Evolutionary conservation across 1,140 invertebrate species (phyloP).

Genomic region (Phymastichus coffea): DNA sequence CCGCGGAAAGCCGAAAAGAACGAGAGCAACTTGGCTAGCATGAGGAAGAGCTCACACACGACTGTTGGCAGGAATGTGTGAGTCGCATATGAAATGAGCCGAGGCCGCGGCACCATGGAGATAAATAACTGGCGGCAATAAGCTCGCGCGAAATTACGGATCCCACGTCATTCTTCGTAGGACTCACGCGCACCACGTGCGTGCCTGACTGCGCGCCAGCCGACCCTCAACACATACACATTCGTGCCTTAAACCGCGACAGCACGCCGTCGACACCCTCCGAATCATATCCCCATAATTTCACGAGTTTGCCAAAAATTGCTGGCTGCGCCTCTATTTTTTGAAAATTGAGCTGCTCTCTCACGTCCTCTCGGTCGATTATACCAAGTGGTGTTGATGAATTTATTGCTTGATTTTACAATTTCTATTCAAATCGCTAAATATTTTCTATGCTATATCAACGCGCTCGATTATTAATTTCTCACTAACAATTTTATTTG

Average conservation of each 20-base stretch:
- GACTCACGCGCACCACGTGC: neutral
- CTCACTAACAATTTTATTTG: too few relatives aligned
- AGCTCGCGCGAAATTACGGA: slow-evolving; percentile 40
- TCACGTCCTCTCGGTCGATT: too few relatives aligned
- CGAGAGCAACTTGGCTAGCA: too few relatives aligned
- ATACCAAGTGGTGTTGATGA: too few relatives aligned
- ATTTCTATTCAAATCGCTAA: neutral
- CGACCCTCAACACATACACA: neutral
- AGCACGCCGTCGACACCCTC: neutral
- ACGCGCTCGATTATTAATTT: too few relatives aligned
- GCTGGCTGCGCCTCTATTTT: too few relatives aligned
- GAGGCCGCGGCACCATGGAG: slow-evolving; percentile 26
- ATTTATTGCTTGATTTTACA: slow-evolving; percentile 14
- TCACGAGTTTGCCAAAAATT: neutral
- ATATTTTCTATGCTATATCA: too few relatives aligned
- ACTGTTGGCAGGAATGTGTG: too few relatives aligned
- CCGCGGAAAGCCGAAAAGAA: too few relatives aligned
- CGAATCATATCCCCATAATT: slow-evolving; percentile 18
- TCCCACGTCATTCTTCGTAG: slow-evolving; percentile 28
- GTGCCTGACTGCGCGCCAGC: neutral
- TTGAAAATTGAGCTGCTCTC: too few relatives aligned
- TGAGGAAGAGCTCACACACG: too few relatives aligned
- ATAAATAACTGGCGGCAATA: slow-evolving; percentile 43
- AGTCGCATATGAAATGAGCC: slow-evolving; percentile 39
- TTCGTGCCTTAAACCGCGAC: slow-evolving; percentile 16